phyloP scores from a whole-genome alignment of 1,140 invertebrate genomes.

The Carposina sasakii region DNA sequence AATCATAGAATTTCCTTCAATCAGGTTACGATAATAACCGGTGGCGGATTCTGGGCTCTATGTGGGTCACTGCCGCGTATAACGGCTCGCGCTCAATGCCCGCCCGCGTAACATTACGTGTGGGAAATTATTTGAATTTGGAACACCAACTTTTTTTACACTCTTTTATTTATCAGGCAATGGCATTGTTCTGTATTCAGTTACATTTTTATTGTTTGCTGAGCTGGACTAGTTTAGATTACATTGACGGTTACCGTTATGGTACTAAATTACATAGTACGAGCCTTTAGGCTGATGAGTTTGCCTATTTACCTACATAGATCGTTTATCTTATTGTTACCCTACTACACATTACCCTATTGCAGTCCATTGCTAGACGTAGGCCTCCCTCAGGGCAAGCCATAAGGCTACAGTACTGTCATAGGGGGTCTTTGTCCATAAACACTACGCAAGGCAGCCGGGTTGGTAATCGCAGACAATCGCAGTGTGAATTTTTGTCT shows the following conservation, averaged over 20 bases:
- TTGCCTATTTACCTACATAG: too few species aligned
- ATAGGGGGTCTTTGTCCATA: too few species aligned
- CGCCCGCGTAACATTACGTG: conserved; percentile 71
- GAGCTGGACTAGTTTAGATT: conserved; percentile 50
- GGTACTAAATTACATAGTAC: too few species aligned
- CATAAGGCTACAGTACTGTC: too few species aligned
- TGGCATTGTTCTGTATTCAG: conserved; percentile 48
- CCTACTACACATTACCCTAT: too few species aligned
- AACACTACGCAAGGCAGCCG: too few species aligned
- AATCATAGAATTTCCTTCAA: conserved; percentile 32
- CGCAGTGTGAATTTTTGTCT: too few species aligned
- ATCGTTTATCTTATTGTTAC: too few species aligned
- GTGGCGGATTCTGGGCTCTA: conserved; percentile 41
- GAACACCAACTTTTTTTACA: conserved; percentile 50
- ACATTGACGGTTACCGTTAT: conserved; percentile 40
- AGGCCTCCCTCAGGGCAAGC: too few species aligned
- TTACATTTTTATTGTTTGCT: conserved; percentile 41
- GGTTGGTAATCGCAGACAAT: too few species aligned
- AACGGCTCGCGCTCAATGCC: conserved; percentile 66
- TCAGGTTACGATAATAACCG: conserved; percentile 52
- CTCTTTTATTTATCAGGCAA: conserved; percentile 57
- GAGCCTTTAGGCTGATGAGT: conserved; percentile 49
- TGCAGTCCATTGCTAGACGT: too few species aligned
- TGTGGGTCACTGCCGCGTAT: conserved; percentile 67
- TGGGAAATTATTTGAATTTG: conserved; percentile 72